Conservation (phyloP, 2,888 invertebrate genomes). For the Brachypalpus laphriformis region DNA sequence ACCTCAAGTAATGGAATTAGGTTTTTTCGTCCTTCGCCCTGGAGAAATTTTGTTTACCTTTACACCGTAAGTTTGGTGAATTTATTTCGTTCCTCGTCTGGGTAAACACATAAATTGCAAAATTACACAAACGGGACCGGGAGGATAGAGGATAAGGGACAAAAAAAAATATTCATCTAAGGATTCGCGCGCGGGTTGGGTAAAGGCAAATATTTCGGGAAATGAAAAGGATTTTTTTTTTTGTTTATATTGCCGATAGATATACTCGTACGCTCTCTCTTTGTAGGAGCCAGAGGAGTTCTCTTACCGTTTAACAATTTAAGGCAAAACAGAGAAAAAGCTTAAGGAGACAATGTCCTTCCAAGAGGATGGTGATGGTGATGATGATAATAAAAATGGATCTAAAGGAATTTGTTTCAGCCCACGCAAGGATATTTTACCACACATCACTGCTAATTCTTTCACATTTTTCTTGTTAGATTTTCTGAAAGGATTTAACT, state of each 20-base stretch:
- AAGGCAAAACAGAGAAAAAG: slow-evolving; percentile 61
- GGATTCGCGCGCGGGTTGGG: background rate
- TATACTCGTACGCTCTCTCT: slow-evolving; percentile 20
- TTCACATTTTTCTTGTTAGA: background rate
- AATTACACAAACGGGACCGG: slow-evolving; percentile 31
- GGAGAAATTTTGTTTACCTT: slow-evolving; percentile 59
- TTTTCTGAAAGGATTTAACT: background rate
- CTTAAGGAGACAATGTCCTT: slow-evolving; percentile 29
- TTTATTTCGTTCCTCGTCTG: slow-evolving; percentile 46
- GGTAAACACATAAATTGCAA: slow-evolving; percentile 67
- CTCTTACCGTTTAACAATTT: slow-evolving; percentile 42
- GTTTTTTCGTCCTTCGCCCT: slow-evolving; percentile 23
- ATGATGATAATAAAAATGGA: slow-evolving; percentile 20
- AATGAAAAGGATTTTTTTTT: slow-evolving; percentile 46
- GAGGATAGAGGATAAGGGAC: background rate
- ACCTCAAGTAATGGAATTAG: slow-evolving; percentile 54
- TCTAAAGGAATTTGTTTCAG: background rate
- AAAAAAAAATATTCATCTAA: background rate
- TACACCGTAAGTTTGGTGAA: background rate
- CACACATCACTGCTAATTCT: background rate
- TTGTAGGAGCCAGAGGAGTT: slow-evolving; percentile 8
- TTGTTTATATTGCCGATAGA: slow-evolving; percentile 56
- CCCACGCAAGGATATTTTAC: slow-evolving; percentile 9
- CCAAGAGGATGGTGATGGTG: slow-evolving; percentile 11
- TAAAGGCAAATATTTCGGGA: slow-evolving; percentile 32